Evolutionary conservation across 2,113 vertebrate species (phyloP), one percentile per base, ranked within the genome.

Genomic region (Ascaphus truei): DNA sequence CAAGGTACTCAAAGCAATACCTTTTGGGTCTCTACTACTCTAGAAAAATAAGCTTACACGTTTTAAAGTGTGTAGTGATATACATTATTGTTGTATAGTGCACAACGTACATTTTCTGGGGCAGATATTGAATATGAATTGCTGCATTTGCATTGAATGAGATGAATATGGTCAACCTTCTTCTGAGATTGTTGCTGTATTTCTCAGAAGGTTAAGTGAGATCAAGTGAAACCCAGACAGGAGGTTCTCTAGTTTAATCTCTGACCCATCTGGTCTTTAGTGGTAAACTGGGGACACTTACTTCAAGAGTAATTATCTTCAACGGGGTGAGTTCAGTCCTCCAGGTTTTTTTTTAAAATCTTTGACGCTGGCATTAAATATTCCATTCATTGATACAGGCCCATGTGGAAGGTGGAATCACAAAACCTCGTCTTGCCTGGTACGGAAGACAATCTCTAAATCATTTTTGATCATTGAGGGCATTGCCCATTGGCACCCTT

Each of bases 241-340:
- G 31, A 2, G 29, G 22, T n/a, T 11, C 29, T n/a, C 23, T 34
- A 7, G 29, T 5, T 12, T 68, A 68, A 68, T 68, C 43, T 30
- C 20, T 58, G 41, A 47, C 65, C 55, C 53, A 68, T 59, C 41
- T 68, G 65, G 30, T 30, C 55, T 68, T 18, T 36, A 15, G 20
- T 26, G 29, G 65, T 59, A 31, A 58, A 59, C 18, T 26, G 3
- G 53, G 65, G 65, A 23, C 65, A 50, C 31, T 13, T 56, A 1
- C 64, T 25, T 59, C 55, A 59, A 36, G 13, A 59, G n/a, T 45
- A 37, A 68, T 68, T 68, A 68, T 25, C 65, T 27, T 68, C 53
- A 58, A 47, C 3, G 51, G 15, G 36, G 37, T 7, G 23, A 23
- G 27, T 43, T 47, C 13, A 29, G 23, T 20, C 15, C 5, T 43